Evolutionary conservation across 1,140 invertebrate genomes (phyloP), one percentile per base, ranked within the genome.

Genomic region (Cotesia chilonis): DNA sequence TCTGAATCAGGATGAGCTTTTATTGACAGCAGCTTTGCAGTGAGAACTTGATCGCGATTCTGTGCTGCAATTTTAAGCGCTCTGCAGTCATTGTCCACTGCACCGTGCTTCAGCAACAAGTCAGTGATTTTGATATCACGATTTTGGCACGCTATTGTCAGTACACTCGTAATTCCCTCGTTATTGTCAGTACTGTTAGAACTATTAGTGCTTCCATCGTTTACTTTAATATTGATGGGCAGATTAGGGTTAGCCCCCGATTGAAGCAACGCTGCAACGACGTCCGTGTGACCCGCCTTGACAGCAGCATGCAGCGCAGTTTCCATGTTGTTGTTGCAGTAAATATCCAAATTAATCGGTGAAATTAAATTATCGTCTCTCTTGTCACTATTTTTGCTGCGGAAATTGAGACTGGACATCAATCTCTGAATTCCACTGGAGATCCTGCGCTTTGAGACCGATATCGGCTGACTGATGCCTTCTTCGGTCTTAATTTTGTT

Each of bases 401-500:
- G 80, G 55, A 91, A 90, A 82, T 91, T 94, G 52, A 97, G 84
- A 77, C 93, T 93, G 4, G 92, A 94, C 89, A 96, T 94, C 38
- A 96, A 92, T 55, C 92, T 92, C 77, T 95, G 94, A 75, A 97
- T 96, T 1, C 95, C 94, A 78, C 93, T 92, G 0, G 95, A 96
- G 72, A 96, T 94, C 68, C 93, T 89, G 73, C 90, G 89, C 17
- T 92, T 90, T 0, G 92, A 93, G 0, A 92, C 90, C 0, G 81
- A 76, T 7, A 85, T 14, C 1, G 80, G 81, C 4, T 82, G 78
- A 65, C 81, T 75, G 4, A 77, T 76, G 4, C 80, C 70, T 2
- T 84, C 83, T 0, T 87, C 83, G 14, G 83, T 86, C 75, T 88
- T 91, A 54, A 87, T 89, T 77, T 90, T 90, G 1, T 82, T 85